These are phyloP conservation scores for Zaprionus kolodkinae DNA, from an alignment of 1,140 invertebrate species.

Conservation along the genomic window DNA sequence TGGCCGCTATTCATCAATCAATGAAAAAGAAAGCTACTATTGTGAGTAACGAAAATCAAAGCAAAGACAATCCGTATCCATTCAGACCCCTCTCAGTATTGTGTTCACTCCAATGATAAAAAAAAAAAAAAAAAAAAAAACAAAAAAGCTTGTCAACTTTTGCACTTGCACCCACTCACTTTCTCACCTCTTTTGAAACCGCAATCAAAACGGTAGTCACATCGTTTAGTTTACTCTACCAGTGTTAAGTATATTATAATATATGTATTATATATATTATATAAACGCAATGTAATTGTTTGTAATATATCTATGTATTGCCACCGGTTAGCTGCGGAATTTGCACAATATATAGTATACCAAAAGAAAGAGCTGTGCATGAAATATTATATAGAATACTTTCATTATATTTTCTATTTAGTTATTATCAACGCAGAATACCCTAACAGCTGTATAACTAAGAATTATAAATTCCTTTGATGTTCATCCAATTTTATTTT, in stretches of 20 bases:
- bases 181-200: constrained; percentile 4
- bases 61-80: constrained; percentile 40
- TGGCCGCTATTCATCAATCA: constrained; percentile 86
- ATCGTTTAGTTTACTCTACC: constrained; percentile 18
- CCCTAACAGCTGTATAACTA: not conserved
- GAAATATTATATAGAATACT: constrained; percentile 4
- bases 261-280: constrained; percentile 12
- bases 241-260: constrained; percentile 21
- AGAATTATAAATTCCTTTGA: not conserved
- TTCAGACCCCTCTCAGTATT: constrained; percentile 21
- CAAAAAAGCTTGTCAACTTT: constrained; percentile 10
- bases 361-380: constrained; percentile 28
- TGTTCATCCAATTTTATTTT: not conserved
- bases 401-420: constrained; percentile 2
- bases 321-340: constrained; percentile 73
- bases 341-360: constrained; percentile 51
- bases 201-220: constrained; percentile 27
- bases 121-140: not conserved
- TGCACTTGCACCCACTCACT: constrained; percentile 56
- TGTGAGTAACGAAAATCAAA: constrained; percentile 85
- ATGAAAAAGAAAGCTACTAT: constrained; percentile 87
- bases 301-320: constrained; percentile 12
- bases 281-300: constrained; percentile 23
- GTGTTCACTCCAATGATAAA: constrained; percentile 33
- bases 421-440: not conserved